Base-by-base conservation (phyloP, 2,888 invertebrate genomes). In the Cistogaster globosa region DNA sequence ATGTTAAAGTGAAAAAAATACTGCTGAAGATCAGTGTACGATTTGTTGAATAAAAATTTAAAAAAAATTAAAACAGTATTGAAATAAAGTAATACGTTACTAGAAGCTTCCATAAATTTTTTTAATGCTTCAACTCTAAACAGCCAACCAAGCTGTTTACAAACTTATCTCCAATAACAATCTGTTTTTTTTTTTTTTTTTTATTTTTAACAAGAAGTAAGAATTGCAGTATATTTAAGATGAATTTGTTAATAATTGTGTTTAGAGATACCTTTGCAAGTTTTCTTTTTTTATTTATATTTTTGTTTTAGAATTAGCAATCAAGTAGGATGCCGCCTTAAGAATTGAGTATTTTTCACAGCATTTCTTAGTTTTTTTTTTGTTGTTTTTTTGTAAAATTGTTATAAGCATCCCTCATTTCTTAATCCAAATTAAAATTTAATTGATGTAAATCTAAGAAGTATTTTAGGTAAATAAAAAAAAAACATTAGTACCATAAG, bases 1-100 rank as follows among this genome's bases (percentile, higher is more conserved):
- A 20, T 74, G 38, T 48, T 80, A 48, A 22, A 57, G 69, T 55
- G 22, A n/a, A 78, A 83, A 80, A 58, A 69, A 82, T 48, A 72
- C 42, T 38, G 69, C 32, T 65, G 18, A 36, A 55, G 76, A 68
- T 77, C 62, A 71, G 48, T 71, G 63, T 69, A 26, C 67, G 65
- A 67, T 72, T 72, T 76, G 53, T 62, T 80, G 32, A 58, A 26
- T 48, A 55, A 20, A 26, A 26, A 26, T 26, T n/a, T n/a, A n/a
- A 26, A 1, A 26, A 26, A 26, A 26, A 26, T 4, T 4, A 26
- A 51, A 58, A 53, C 57, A 32, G 12, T 16, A 48, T 48, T n/a
- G n/a, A 48, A n/a, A 38, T 12, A 51, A 48, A 22, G 26, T 69
- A 69, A 55, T 16, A 20, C 32, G 68, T 63, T 68, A 68, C 63